These are phyloP conservation scores for Sabatieria punctata DNA, from an alignment of 2,888 invertebrate genomes.

Conservation along the genomic window DNA sequence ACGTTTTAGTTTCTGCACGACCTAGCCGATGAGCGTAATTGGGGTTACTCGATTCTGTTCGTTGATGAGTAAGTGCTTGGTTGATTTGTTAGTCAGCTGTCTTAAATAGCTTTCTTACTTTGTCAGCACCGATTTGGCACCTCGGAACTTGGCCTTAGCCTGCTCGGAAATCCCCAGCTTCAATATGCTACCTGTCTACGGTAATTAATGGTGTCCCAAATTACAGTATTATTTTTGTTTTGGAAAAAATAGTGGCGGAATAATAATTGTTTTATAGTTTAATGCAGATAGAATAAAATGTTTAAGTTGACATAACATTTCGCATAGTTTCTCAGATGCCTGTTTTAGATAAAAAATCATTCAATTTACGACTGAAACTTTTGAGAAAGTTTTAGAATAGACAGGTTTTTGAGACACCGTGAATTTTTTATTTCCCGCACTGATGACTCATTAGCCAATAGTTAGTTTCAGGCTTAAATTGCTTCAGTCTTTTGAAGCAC, in stretches of 20 bases:
- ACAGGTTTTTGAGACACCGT: too few relatives aligned
- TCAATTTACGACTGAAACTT: too few relatives aligned
- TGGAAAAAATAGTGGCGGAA: too few relatives aligned
- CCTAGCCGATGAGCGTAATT: conserved; percentile 61
- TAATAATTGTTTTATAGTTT: too few relatives aligned
- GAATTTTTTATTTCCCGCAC: too few relatives aligned
- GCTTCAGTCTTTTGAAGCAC: conserved; percentile 89
- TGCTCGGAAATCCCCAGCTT: conserved; percentile 58
- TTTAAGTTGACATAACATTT: too few relatives aligned
- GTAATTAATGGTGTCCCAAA: conserved; percentile 31
- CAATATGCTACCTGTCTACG: conserved; percentile 86
- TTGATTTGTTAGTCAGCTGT: conserved; percentile 6
- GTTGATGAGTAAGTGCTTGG: conserved; percentile 48
- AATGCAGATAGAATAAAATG: too few relatives aligned
- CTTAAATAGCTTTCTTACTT: conserved; percentile 13
- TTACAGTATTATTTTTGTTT: too few relatives aligned
- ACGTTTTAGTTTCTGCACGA: conserved; percentile 54
- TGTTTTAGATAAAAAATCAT: too few relatives aligned
- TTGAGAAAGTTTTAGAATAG: too few relatives aligned
- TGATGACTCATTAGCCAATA: too few relatives aligned
- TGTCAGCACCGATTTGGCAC: conserved; percentile 64
- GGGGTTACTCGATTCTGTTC: conserved; percentile 90
- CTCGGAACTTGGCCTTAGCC: conserved; percentile 67
- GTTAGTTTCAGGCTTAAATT: conserved; percentile 61
- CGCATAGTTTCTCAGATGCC: too few relatives aligned